Conservation (phyloP, 2,888 invertebrate genomes). For the Nephrocerus scutellatus region DNA sequence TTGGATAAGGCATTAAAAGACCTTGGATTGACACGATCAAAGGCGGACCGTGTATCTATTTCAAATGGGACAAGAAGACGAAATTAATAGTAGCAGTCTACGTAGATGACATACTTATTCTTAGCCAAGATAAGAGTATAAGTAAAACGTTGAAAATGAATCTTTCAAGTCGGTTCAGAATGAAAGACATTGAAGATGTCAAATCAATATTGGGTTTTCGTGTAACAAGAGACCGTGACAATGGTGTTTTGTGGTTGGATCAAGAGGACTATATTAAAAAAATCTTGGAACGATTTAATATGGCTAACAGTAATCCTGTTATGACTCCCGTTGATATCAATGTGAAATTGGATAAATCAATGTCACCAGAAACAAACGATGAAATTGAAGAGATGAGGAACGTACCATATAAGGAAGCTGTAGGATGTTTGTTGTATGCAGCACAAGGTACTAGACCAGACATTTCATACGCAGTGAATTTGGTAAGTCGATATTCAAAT, state of each 20-base stretch:
- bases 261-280: slow-evolving; percentile 10
- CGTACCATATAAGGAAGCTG: slow-evolving; percentile 3
- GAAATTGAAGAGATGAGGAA: slow-evolving; percentile 2
- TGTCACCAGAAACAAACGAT: slow-evolving; percentile 10
- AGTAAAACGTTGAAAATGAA: slow-evolving; percentile 6
- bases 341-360: slow-evolving; percentile 12
- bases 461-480: not conserved
- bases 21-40: slow-evolving; percentile 1
- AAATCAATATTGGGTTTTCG: slow-evolving; percentile 9
- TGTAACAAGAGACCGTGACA: not conserved
- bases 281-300: slow-evolving; percentile 5
- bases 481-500: slow-evolving; percentile 3
- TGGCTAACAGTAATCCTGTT: slow-evolving; percentile 11
- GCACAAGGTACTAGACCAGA: no score
- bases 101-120: slow-evolving; percentile 12
- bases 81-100: slow-evolving; percentile 10
- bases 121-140: slow-evolving; percentile 8
- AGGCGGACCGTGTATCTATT: slow-evolving; percentile 14
- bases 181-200: slow-evolving; percentile 10
- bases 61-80: no score
- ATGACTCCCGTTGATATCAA: slow-evolving; percentile 13
- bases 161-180: slow-evolving; percentile 6
- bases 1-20: slow-evolving; percentile 3
- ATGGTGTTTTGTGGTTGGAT: not conserved
- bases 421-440: slow-evolving; percentile 3